Evolutionary conservation across 2,888 invertebrate species (phyloP), one percentile per base, ranked within the genome.

Genomic region (Drepanosiphum platanoidis): DNA sequence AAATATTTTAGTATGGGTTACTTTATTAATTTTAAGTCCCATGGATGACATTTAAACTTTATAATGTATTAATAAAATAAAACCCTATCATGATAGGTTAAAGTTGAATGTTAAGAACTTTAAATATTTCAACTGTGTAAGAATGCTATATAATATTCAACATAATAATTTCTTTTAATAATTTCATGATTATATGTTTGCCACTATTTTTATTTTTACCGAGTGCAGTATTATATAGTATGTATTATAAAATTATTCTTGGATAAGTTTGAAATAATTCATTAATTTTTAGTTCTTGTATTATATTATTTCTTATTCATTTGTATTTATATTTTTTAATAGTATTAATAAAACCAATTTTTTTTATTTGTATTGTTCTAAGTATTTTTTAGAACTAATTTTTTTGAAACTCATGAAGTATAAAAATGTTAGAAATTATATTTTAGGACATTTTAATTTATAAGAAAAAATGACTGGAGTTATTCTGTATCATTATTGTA

Each of bases 401-500:
- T 70, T 79, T 70, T 80, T 80, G 34, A 52, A 18, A 80, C 18
- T 75, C 42, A 64, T 11, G 32, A 80, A 68, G 52, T 70, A 3
- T n/a, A 70, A 52, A 77, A 79, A 52, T 68, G 68, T 80, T 36
- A 52, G 80, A 34, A 27, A 34, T 70, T 36, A 36, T 64, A 52
- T 77, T 61, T 15, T 80, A 80, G 34, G 70, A 34, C 34, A 46
- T 70, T 68, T 27, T 58, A 78, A 52, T 80, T 34, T 52, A 9
- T 80, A 80, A 80, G 79, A 27, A 80, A 42, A 70, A 80, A 46
- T 68, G 80, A 80, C 80, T 80, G 80, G 68, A 80, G 30, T 66
- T 66, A 15, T 75, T 75, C 75, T 79, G 66, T 68, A 79, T 80
- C 52, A 80, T 80, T 70, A 80, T 70, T 80, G 70, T 36, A 80